Evolutionary conservation across 2,113 vertebrate genomes (phyloP).

Genomic region (Cynoglossus semilaevis): DNA sequence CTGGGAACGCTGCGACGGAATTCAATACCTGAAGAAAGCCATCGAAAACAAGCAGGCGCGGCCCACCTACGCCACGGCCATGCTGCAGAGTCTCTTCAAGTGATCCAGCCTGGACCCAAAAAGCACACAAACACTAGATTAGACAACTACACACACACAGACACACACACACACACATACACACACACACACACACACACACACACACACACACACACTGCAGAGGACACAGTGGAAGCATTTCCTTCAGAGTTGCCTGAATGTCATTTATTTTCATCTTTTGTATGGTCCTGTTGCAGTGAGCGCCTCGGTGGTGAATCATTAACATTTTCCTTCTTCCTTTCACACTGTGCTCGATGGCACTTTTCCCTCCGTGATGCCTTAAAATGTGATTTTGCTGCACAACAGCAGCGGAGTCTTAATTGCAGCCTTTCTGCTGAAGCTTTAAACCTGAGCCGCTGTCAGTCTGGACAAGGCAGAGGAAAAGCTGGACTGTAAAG

Average conservation of each 20-base stretch:
- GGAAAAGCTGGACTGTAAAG: neutral
- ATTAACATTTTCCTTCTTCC: constrained; percentile 10
- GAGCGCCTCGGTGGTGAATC: constrained; percentile 26
- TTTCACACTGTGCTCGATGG: constrained; percentile 24
- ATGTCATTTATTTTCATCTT: constrained; percentile 41
- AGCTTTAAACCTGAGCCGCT: constrained; percentile 19
- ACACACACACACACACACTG: constrained; percentile 1
- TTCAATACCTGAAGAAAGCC: constrained; percentile 94
- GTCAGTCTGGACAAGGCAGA: constrained; percentile 1
- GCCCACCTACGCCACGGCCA: constrained; percentile 93
- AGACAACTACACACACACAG: constrained; percentile 9
- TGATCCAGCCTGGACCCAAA: constrained; percentile 57
- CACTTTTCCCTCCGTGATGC: constrained; percentile 33
- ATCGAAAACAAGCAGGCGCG: constrained; percentile 94
- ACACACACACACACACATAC: constrained; percentile 2
- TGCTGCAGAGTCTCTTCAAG: constrained; percentile 92
- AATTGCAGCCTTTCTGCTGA: constrained; percentile 16
- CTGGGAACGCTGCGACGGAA: constrained; percentile 96
- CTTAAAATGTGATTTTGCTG: constrained; percentile 45
- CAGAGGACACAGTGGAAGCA: constrained; percentile 5
- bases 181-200: constrained; percentile 6
- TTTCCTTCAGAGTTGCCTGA: constrained; percentile 19
- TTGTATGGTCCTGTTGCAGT: constrained; percentile 53
- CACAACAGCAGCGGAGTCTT: constrained; percentile 44
- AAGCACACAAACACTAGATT: constrained; percentile 1